Conservation (phyloP, 2,797 vertebrate genomes). For the Pangasius djambal region DNA sequence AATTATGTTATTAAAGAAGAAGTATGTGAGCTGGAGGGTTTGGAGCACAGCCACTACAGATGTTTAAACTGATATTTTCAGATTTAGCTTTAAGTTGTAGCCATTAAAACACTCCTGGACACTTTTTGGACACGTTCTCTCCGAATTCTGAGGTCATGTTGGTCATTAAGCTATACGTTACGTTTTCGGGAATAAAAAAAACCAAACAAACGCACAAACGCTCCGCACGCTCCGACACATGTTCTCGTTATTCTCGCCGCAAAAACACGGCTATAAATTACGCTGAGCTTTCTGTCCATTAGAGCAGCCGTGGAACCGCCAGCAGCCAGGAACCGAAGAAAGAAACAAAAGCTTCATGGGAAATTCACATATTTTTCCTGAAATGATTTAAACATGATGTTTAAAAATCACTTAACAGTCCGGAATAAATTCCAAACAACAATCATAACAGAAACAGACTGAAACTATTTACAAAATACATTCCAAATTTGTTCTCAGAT, state of each 20-base stretch:
- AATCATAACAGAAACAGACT: neutral
- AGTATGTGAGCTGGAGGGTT: neutral
- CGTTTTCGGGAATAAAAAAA: neutral
- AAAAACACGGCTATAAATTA: neutral
- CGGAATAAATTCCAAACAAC: neutral
- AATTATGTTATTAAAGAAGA: neutral
- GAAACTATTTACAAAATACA: neutral
- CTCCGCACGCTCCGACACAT: neutral
- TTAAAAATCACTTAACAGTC: neutral
- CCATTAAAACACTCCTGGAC: neutral
- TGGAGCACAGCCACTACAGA: neutral
- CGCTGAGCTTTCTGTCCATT: neutral
- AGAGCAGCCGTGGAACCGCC: neutral
- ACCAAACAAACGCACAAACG: neutral
- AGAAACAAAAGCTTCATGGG: neutral
- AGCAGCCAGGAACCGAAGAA: neutral
- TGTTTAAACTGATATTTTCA: too few relatives aligned
- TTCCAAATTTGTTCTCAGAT: neutral
- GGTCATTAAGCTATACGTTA: neutral
- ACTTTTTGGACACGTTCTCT: neutral
- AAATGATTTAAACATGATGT: neutral
- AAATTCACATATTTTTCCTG: neutral
- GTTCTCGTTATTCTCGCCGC: neutral
- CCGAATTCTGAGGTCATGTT: neutral
- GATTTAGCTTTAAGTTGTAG: neutral